Base-by-base conservation (phyloP, 2,888 invertebrate species). In the Chloromyia formosa region DNA sequence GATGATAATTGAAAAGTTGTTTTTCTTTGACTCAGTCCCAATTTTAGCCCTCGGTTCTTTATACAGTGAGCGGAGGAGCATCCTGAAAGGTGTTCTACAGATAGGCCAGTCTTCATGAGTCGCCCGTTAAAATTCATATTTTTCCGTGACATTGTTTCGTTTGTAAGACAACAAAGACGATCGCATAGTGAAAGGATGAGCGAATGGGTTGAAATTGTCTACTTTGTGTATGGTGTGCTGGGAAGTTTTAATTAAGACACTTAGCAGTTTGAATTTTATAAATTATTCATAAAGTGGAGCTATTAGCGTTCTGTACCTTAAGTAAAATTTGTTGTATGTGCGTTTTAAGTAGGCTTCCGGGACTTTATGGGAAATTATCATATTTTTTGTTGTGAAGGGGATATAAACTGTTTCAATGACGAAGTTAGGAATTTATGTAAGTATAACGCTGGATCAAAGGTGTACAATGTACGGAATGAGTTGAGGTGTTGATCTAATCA, bases 181-280 rank as follows among this genome's bases (percentile, higher is more conserved):
- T 23, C 2, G 23, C 1, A n/a, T 5, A 18, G 27, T 4, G 18
- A 62, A 62, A n/a, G 62, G 35, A 35, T 61, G 2, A 27, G 22
- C 1, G n/a, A 35, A 35, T 2, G 27, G 27, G 27, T 35, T 35
- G n/a, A 35, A 35, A 35, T 35, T 35, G 2, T 35, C 27, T 35
- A 7, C 27, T 35, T 35, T 35, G 3, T 35, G 27, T 35, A 35
- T 35, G 27, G 27, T 35, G 7, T 58, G 76, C 56, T 71, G 58
- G 68, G 62, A 76, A 76, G 74, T 74, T 76, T 76, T 76, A 76
- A 76, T 76, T 76, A 76, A 76, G 74, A 56, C 76, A 76, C 74
- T 74, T 76, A 76, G 74, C 62, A 72, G 74, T 72, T 71, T 66
- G 58, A 56, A 76, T 74, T 76, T 76, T 74, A 76, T 76, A 76